Conservation (phyloP, 1,140 invertebrate genomes). For the Anagrus nilaparvatae region DNA sequence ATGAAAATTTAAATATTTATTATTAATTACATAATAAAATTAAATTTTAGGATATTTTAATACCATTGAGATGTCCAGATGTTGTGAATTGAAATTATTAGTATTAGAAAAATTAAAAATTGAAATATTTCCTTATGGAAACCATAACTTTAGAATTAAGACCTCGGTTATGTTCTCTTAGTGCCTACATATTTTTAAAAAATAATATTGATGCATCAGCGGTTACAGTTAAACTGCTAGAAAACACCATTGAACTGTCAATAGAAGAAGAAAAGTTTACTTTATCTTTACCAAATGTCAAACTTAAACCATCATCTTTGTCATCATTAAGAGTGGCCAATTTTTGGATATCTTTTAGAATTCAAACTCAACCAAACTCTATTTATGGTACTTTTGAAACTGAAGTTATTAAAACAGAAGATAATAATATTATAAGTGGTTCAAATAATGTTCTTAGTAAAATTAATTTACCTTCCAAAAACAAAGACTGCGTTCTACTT, state of each 20-base stretch:
- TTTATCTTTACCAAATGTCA: conserved; percentile 23
- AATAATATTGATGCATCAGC: conserved; percentile 16
- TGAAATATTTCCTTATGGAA: too few relatives aligned
- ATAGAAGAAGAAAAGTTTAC: conserved; percentile 19
- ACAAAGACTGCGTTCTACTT: conserved; percentile 17
- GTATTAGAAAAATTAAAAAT: too few relatives aligned
- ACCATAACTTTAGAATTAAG: conserved; percentile 33
- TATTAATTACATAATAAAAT: too few relatives aligned
- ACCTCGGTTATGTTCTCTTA: conserved; percentile 29
- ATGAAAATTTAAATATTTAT: too few relatives aligned
- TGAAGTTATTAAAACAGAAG: conserved; percentile 26
- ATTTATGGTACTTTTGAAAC: conserved; percentile 30
- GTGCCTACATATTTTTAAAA: conserved; percentile 28
- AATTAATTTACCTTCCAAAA: conserved; percentile 18
- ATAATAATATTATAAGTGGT: conserved; percentile 12
- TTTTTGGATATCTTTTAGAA: conserved; percentile 35
- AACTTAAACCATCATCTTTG: conserved; percentile 30
- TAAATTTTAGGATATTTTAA: too few relatives aligned
- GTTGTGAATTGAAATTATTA: too few relatives aligned
- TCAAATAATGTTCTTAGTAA: conserved; percentile 11
- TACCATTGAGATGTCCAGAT: too few relatives aligned
- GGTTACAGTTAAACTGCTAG: conserved; percentile 25
- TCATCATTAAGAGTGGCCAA: conserved; percentile 27
- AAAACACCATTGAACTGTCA: conserved; percentile 25
- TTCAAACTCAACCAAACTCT: conserved; percentile 30